These are phyloP conservation scores for Sebastes fasciatus DNA, from an alignment of 2,113 vertebrate genomes.

Conservation along the genomic window DNA sequence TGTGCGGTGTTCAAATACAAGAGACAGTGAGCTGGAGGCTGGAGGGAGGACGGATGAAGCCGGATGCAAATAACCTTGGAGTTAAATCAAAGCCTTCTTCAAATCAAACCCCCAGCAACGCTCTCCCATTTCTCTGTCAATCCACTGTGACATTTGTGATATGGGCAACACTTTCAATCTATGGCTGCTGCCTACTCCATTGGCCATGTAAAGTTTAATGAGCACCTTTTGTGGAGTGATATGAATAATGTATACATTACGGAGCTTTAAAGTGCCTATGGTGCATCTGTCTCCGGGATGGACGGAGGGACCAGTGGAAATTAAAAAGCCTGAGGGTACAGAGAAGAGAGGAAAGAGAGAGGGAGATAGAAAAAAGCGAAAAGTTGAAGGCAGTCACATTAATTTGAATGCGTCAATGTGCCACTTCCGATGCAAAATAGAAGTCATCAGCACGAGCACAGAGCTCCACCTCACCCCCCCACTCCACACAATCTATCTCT, in stretches of 20 bases:
- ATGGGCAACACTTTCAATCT: constrained; percentile 80
- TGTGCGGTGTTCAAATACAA: constrained; percentile 21
- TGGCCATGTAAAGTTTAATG: constrained; percentile 85
- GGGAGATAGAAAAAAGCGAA: constrained; percentile 38
- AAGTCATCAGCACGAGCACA: constrained; percentile 57
- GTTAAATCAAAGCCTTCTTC: constrained; percentile 83
- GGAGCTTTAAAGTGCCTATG: constrained; percentile 79
- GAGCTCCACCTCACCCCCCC: constrained; percentile 4
- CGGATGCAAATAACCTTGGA: constrained; percentile 69
- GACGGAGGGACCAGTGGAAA: constrained; percentile 77
- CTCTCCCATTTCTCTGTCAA: constrained; percentile 68
- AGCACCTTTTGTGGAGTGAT: constrained; percentile 84
- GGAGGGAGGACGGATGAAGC: constrained; percentile 29
- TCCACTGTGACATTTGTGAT: constrained; percentile 82
- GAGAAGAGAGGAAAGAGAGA: constrained; percentile 21
- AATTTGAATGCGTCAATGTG: constrained; percentile 69
- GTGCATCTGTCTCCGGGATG: constrained; percentile 79
- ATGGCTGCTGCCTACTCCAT: constrained; percentile 75
- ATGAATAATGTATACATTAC: constrained; percentile 88
- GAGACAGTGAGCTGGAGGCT: constrained; percentile 15
- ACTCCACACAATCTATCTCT: constrained; percentile 35
- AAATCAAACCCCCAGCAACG: constrained; percentile 69
- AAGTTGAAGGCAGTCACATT: constrained; percentile 79
- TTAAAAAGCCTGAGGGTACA: constrained; percentile 75
- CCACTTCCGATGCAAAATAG: constrained; percentile 74